A percentile compares a stretch with the other conserved stretches of the same genome.
Conservation (phyloP, 2,888 invertebrate species). For the Mactromeris polynyma region DNA sequence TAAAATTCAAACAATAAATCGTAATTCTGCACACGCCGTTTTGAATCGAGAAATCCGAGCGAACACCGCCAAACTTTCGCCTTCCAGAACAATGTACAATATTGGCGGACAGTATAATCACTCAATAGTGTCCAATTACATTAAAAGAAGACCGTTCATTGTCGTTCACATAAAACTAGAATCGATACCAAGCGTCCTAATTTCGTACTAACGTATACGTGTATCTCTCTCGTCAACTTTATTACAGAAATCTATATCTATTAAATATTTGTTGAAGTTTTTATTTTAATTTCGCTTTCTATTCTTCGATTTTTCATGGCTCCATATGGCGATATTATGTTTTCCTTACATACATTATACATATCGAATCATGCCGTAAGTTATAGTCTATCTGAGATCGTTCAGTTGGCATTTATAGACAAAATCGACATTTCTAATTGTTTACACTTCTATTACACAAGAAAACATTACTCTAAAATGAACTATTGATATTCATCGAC, state of each 20-base stretch:
- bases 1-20: not conserved
- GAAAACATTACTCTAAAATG: not conserved
- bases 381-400: not conserved
- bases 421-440: not conserved
- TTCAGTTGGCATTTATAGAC: not conserved
- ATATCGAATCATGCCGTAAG: not conserved
- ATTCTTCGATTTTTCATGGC: not conserved
- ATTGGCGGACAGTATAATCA: not conserved
- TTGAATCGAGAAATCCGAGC: not conserved
- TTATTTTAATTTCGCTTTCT: not conserved
- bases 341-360: not conserved
- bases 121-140: conserved; percentile 18
- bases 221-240: not conserved
- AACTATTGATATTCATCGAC: conserved; percentile 12
- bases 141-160: conserved; percentile 13
- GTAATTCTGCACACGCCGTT: not conserved
- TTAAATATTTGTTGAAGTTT: conserved; percentile 10
- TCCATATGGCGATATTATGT: not conserved
- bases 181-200: conserved; percentile 6
- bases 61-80: not conserved
- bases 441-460: not conserved
- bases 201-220: not conserved
- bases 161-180: not conserved
- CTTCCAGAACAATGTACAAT: conserved; percentile 11
- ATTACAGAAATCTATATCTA: not conserved